A percentile compares a stretch with the other conserved stretches of the same genome.
Conservation (phyloP, 2,797 vertebrate species). For the Natrix natrix region DNA sequence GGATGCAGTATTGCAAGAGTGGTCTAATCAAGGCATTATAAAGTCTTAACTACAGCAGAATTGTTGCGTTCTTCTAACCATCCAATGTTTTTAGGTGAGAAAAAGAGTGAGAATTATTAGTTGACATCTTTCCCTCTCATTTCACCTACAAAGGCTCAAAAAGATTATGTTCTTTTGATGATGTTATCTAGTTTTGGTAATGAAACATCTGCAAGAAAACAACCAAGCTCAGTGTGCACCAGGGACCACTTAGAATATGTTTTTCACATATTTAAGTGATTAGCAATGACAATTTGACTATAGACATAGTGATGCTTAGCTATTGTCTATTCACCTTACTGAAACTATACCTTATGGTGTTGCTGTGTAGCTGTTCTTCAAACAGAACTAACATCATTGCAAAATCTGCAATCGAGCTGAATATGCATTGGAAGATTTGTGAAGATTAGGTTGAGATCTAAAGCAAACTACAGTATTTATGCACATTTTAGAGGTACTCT, state of each 20-base stretch:
- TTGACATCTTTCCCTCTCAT: background rate
- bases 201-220: background rate
- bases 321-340: background rate
- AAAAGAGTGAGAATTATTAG: background rate
- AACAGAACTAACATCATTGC: background rate
- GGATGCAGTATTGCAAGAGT: background rate
- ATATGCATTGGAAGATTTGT: too few species aligned
- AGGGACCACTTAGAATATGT: background rate
- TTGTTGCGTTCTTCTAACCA: background rate
- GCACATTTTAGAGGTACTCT: background rate
- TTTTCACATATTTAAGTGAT: background rate
- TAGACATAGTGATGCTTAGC: background rate
- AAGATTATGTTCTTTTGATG: background rate
- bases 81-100: background rate
- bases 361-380: background rate
- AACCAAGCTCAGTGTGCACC: background rate
- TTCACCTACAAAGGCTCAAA: background rate
- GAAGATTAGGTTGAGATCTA: background rate
- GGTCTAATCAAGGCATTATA: background rate
- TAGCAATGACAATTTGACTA: background rate
- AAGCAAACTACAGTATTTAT: background rate
- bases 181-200: background rate
- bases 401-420: background rate
- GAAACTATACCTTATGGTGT: background rate
- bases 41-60: background rate